Evolutionary conservation across 2,888 invertebrate genomes (phyloP).

Genomic region (Caenorhabditis macrosperma): DNA sequence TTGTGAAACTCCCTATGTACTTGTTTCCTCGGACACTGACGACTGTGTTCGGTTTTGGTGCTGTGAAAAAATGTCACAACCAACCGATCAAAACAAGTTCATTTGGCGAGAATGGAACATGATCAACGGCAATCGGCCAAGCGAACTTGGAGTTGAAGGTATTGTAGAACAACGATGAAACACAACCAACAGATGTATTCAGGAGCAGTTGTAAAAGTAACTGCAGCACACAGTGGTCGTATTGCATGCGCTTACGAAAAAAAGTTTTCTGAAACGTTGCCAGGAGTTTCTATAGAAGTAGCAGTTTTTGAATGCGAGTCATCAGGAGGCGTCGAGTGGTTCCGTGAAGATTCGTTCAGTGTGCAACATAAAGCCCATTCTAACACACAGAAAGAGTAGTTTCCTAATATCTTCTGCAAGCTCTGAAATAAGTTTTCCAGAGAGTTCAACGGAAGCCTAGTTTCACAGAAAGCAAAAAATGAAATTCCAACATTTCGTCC

Average conservation of each 20-base stretch:
- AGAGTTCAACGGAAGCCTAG: too few relatives aligned
- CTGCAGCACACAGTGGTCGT: conserved; percentile 96
- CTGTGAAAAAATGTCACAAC: conserved; percentile 69
- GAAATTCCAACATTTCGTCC: too few relatives aligned
- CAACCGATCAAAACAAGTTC: conserved; percentile 26
- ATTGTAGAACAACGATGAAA: background rate
- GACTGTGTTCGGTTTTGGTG: conserved; percentile 86
- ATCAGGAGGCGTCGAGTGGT: conserved; percentile 85
- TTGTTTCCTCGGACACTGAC: conserved; percentile 93
- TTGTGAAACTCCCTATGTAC: conserved; percentile 96
- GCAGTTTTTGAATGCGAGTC: conserved; percentile 99
- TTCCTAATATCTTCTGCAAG: too few relatives aligned
- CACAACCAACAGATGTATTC: too few relatives aligned
- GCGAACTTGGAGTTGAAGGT: conserved; percentile 77
- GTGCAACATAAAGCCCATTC: conserved; percentile 60
- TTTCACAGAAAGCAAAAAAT: too few relatives aligned
- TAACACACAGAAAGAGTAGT: too few relatives aligned
- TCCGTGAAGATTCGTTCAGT: conserved; percentile 74
- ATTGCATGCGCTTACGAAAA: conserved; percentile 95
- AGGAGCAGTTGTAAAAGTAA: conserved; percentile 83
- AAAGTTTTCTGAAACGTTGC: background rate
- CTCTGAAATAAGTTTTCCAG: too few relatives aligned
- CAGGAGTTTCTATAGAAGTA: conserved; percentile 82
- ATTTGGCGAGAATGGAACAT: conserved; percentile 78
- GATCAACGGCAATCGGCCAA: conserved; percentile 74